Evolutionary conservation across 2,888 invertebrate species (phyloP), one percentile per base, ranked within the genome.

Genomic region (Synergus japonicus): DNA sequence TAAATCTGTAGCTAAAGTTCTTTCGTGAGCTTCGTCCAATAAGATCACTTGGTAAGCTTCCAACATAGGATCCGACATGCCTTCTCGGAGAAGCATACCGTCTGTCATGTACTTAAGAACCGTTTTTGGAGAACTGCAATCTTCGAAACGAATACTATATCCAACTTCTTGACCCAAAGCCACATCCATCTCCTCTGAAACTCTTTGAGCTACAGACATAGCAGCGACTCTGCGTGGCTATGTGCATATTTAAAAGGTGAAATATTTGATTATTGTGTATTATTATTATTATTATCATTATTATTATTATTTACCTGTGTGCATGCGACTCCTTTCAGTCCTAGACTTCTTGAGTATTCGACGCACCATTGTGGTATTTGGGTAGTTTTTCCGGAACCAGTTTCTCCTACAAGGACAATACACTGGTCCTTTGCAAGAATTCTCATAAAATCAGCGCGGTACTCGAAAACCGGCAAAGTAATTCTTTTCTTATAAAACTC

Each of bases 121-220:
- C 0, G 99, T 99, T 90, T 96, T 97, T 0, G 97, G 95, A 1
- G 98, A 98, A 2, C 99, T 98, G 90, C 99, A 99, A 93, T 99
- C 99, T 92, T 99, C 99, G 91, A 99, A 99, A 94, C 99, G 97
- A 91, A 99, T 99, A 90, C 98, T 97, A 91, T 98, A 98, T 81
- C 98, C 98, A 37, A 98, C 98, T 93, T 98, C 97, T 90, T 97
- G 96, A 0, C 96, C 97, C 8, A 99, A 92, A 8, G 95, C 96
- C 0, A 99, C 99, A 92, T 99, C 99, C 99, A 99, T 99, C 93
- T 99, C 99, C 91, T 99, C 99, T 0, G 99, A 98, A 0, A 99
- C 99, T 92, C 99, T 94, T 90, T 99, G 98, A 0, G 99, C 99
- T 0, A 99, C 99, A 0, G 98, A 98, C 99, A 99, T 99, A 8